Base-by-base conservation (phyloP, 2,113 vertebrate genomes). In the Percopsis transmontana region DNA sequence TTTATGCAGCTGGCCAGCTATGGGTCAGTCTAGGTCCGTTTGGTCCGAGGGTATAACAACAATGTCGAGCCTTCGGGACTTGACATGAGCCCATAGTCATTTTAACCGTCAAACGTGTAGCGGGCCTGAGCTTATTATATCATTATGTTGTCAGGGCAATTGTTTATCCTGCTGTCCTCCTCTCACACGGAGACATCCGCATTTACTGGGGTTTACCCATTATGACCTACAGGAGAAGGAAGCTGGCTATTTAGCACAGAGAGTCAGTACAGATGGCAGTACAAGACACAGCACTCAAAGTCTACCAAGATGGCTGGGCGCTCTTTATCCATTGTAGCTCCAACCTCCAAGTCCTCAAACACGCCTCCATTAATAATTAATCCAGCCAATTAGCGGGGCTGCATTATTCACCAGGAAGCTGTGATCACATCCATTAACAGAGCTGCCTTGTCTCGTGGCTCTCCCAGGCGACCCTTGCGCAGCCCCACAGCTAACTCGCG, bases 311-410 rank as follows among this genome's bases (percentile, higher is more conserved):
- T 51, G n/a, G 11, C 16, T 64, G 68, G 67, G 8, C 66, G 54
- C 56, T 77, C 73, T 70, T 66, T 21, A 78, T 59, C 70, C 72
- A n/a, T 18, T 44, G 20, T 52, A n/a, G 74, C 68, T 23, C 67
- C 72, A 41, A 2, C 52, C 45, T 5, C 51, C 42, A 41, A 24
- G 76, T 71, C 76, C 70, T 66, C 47, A 13, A 41, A 81, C 79
- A 63, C 70, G 12, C 73, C 83, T 67, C 58, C 69, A 66, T 94
- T 78, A 93, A 93, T 95, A 93, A 94, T 96, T 94, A 87, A 95
- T 77, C 75, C 81, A 76, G 80, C 87, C 93, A 92, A 95, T 96
- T 94, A 95, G 87, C 68, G 83, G 58, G 55, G 61, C 91, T 91
- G 85, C 87, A 85, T 90, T 84, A 85, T 85, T 89, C 66, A 89